Conservation (phyloP, 2,888 invertebrate genomes). For the Tetramorium bicarinatum region DNA sequence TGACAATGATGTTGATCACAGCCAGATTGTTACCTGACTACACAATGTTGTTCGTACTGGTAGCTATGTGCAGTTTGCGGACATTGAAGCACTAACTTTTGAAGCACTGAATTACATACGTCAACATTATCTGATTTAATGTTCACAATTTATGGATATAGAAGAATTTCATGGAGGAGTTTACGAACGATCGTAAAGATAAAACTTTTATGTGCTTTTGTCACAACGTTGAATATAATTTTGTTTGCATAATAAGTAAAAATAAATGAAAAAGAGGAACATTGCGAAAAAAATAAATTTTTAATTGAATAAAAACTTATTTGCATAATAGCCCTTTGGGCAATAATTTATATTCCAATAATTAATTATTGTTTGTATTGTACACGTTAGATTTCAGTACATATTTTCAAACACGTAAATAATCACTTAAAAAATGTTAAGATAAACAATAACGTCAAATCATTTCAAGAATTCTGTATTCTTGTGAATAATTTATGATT, state of each 20-base stretch:
- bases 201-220: constrained; percentile 11
- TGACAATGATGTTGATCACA: not conserved
- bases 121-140: constrained; percentile 1
- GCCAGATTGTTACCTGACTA: not conserved
- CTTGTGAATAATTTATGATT: constrained; percentile 4
- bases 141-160: constrained; percentile 9
- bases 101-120: constrained; percentile 14
- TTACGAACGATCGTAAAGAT: not conserved
- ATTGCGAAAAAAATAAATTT: not conserved
- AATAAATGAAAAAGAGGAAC: not conserved
- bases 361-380: constrained; percentile 8
- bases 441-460: not conserved
- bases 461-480: not conserved
- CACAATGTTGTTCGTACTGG: not conserved
- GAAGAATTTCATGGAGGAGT: not conserved
- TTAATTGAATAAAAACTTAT: constrained; percentile 15
- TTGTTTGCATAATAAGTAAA: constrained; percentile 2
- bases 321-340: not conserved
- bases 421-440: constrained; percentile 7
- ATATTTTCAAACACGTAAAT: not conserved
- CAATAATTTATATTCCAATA: constrained; percentile 1
- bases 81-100: constrained; percentile 27
- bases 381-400: not conserved
- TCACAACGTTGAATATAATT: constrained; percentile 9
- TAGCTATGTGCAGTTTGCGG: not conserved